Percentiles rank a stretch among this genome's conserved stretches.
phyloP scores from a whole-genome alignment of 2,888 invertebrate genomes.

The Cheilosia urbana region DNA sequence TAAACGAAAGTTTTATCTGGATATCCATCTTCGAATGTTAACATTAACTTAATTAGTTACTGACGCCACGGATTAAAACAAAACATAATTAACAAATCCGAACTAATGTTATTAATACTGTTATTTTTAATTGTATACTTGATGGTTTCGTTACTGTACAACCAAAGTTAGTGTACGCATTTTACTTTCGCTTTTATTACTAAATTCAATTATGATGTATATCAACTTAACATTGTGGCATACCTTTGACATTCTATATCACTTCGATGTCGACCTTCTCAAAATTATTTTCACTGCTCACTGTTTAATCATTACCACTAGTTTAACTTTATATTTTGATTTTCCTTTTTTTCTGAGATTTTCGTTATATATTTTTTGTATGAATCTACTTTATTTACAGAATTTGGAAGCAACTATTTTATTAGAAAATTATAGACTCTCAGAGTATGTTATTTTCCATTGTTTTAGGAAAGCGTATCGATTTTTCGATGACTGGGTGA shows the following conservation, averaged over 20 bases:
- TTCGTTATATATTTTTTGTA: not conserved
- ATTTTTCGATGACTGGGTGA: conserved; percentile 65
- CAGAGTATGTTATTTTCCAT: conserved; percentile 63
- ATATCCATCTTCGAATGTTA: not conserved
- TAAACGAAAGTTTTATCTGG: conserved; percentile 1
- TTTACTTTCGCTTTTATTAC: not conserved
- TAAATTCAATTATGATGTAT: conserved; percentile 2
- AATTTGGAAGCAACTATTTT: conserved; percentile 56
- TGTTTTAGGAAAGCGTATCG: conserved; percentile 61
- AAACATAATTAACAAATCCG: not conserved
- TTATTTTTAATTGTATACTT: not conserved
- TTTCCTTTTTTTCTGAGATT: not conserved
- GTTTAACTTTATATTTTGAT: conserved; percentile 11
- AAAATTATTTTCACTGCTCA: conserved; percentile 58
- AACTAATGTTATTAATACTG: not conserved
- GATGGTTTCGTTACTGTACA: not conserved
- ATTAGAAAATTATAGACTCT: conserved; percentile 56
- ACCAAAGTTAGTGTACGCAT: not conserved
- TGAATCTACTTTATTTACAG: conserved; percentile 49
- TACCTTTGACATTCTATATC: conserved; percentile 70
- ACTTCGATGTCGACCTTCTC: conserved; percentile 54
- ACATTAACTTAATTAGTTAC: conserved; percentile 6
- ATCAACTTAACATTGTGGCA: conserved; percentile 9
- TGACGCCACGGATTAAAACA: not conserved
- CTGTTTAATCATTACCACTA: conserved; percentile 54